Conservation (phyloP, 2,113 vertebrate species). For the Turnix velox region DNA sequence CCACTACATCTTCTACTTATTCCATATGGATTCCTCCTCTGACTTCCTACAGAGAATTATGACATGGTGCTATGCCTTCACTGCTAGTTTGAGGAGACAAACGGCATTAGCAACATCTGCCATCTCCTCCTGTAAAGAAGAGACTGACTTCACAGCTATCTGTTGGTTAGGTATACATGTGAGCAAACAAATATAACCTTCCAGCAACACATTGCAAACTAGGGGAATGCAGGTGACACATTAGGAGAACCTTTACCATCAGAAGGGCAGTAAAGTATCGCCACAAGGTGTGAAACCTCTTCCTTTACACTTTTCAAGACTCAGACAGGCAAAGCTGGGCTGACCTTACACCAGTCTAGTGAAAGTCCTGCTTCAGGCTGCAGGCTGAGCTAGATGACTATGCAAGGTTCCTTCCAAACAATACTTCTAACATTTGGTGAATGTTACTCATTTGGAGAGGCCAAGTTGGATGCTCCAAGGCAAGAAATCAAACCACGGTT, state of each 20-base stretch:
- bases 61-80: neutral
- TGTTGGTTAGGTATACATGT: neutral
- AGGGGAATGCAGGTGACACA: neutral
- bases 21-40: neutral
- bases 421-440: neutral
- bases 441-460: neutral
- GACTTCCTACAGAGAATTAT: neutral
- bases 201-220: neutral
- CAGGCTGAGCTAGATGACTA: neutral
- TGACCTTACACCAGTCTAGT: rapidly evolving
- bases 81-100: neutral
- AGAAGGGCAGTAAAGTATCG: neutral
- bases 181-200: neutral
- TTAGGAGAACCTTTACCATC: neutral
- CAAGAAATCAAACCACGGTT: neutral
- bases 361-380: neutral
- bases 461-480: neutral
- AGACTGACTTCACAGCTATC: neutral
- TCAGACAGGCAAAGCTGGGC: neutral
- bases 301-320: neutral
- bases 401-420: neutral
- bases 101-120: neutral
- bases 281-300: neutral
- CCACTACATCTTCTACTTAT: neutral
- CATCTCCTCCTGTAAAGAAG: neutral